Evolutionary conservation across 1,140 invertebrate species (phyloP), one percentile per base, ranked within the genome.

Genomic region (Drosophila lacertosa): DNA sequence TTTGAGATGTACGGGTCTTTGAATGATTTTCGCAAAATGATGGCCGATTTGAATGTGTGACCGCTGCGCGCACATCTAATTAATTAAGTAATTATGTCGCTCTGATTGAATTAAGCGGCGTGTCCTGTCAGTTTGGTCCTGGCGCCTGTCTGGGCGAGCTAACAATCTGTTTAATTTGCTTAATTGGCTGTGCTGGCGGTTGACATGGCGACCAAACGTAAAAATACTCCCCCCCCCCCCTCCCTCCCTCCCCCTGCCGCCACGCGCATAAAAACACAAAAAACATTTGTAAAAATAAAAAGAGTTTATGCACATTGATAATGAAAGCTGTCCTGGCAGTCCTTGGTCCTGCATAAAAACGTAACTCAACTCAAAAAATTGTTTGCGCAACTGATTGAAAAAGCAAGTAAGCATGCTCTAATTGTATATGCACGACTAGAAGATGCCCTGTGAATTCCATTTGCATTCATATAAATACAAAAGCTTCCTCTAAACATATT

Each of bases 11-110:
- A 96, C 90, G 96, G 95, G 80, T 95, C 95, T 6, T 92, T 96
- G 39, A 95, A 95, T 47, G 95, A 96, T 91, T 96, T 96, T 91
- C 93, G 95, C 51, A 95, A 95, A 93, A 96, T 96, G 94, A 96
- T 96, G 95, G 95, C 95, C 29, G 95, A 96, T 92, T 92, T 96
- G 65, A 95, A 95, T 91, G 94, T 95, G 77, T 92, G 91, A 92
- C 78, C 68, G 32, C 24, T 42, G 51, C 59, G 58, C 50, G 45
- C 39, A 45, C 66, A 71, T 55, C 78, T 81, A 88, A 88, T 81
- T 86, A 86, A 86, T 88, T 88, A 86, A 88, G 82, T 86, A 88
- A 86, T 86, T 86, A 84, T 86, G 73, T 74, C 64, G 70, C 74
- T 62, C 70, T 74, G 73, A 84, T 84, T 84, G 64, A 81, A 84